A percentile compares a stretch with the other conserved stretches of the same genome.
phyloP scores from a whole-genome alignment of 2,888 invertebrate species.

The Ptilodon capucinus region DNA sequence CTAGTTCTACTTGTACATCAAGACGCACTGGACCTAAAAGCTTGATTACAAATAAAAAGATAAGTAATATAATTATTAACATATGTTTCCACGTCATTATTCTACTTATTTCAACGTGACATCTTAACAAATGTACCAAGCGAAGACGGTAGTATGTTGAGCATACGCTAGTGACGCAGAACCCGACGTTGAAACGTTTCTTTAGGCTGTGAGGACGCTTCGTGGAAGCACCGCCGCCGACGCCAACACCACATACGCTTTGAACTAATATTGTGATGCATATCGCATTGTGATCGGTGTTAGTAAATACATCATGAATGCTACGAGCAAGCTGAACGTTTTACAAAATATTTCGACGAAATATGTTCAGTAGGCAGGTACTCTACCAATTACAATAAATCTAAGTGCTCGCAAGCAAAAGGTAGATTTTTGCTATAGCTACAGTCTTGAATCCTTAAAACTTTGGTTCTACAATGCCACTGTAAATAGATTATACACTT shows the following conservation, averaged over 20 bases:
- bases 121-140: neutral
- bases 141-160: neutral
- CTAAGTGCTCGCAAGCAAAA: no score
- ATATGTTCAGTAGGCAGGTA: neutral
- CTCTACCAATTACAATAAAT: no score
- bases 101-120: no score
- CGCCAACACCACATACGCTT: slow-evolving; percentile 13
- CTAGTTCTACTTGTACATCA: no score
- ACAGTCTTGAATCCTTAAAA: no score
- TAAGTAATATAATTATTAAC: no score
- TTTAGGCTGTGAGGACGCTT: slow-evolving; percentile 6
- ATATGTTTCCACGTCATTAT: no score
- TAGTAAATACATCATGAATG: slow-evolving; percentile 33
- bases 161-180: slow-evolving; percentile 16
- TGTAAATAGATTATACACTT: no score
- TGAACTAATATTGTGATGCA: slow-evolving; percentile 26
- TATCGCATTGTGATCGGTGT: slow-evolving; percentile 32
- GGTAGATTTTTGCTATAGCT: no score
- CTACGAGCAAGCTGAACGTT: slow-evolving; percentile 25
- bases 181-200: slow-evolving; percentile 28
- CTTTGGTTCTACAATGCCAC: no score
- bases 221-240: slow-evolving; percentile 22
- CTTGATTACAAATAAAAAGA: no score
- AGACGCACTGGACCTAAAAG: no score
- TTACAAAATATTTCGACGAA: slow-evolving; percentile 24